These are phyloP conservation scores for Gallinago media DNA, from an alignment of 2,113 vertebrate genomes.

Conservation along the genomic window DNA sequence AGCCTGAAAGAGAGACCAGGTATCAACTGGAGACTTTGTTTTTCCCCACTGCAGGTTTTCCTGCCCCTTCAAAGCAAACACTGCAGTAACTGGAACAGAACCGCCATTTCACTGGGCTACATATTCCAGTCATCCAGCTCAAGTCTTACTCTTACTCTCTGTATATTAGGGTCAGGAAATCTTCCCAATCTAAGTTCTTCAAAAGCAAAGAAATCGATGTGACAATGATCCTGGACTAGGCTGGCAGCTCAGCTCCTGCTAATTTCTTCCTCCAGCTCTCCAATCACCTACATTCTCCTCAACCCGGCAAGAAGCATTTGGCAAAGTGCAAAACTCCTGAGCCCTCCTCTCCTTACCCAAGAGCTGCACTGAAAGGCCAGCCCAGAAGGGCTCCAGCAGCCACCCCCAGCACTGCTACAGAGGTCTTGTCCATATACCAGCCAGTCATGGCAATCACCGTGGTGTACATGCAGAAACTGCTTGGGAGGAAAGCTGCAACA, in stretches of 20 bases:
- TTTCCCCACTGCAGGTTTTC: background rate
- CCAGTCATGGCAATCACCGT: slow-evolving; percentile 94
- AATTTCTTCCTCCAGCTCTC: background rate
- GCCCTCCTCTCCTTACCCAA: slow-evolving; percentile 84
- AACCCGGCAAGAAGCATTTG: fast-evolving
- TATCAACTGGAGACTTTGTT: background rate
- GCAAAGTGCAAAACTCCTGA: background rate
- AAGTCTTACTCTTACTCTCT: background rate
- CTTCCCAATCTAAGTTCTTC: background rate
- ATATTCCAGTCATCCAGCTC: background rate
- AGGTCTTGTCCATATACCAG: slow-evolving; percentile 93
- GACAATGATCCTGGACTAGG: background rate
- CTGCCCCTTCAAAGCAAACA: background rate
- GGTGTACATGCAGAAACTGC: slow-evolving; percentile 97
- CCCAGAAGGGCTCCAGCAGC: slow-evolving; percentile 91
- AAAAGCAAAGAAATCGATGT: background rate
- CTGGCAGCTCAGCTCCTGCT: background rate
- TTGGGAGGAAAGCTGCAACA: slow-evolving; percentile 91
- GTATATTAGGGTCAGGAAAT: background rate
- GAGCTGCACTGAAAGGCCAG: slow-evolving; percentile 94
- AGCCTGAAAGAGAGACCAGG: slow-evolving; percentile 75
- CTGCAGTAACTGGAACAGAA: background rate
- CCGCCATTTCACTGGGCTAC: background rate
- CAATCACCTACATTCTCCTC: background rate
- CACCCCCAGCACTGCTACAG: slow-evolving; percentile 88